Base-by-base conservation (phyloP, 2,888 invertebrate species). In the Epirrhoe tristata region DNA sequence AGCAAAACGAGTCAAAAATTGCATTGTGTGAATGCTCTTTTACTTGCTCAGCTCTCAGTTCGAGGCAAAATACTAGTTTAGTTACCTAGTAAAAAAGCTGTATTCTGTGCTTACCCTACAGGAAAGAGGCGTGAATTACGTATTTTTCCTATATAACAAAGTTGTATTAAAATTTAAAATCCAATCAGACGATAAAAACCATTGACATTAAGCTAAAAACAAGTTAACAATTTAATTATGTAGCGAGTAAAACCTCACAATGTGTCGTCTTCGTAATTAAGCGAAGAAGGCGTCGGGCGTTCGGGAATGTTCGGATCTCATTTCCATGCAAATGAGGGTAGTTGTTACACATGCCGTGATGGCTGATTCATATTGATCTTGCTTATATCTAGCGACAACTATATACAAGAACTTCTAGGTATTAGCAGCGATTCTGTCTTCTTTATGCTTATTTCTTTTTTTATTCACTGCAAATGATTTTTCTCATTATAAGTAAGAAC, bases 241-340 rank as follows among this genome's bases (percentile, higher is more conserved):
- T 56, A 66, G 60, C 73, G 67, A 74, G 77, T 76, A 79, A 83
- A 81, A 81, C 83, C 79, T 82, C 81, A 81, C 79, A 81, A 81
- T 85, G 81, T 86, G 86, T 86, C 86, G 82, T 85, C 83, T 80
- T 81, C 81, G 89, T 91, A 92, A 91, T 92, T 92, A 92, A 91
- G 87, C 83, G 83, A 87, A 89, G 88, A 88, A 90, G 89, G 90
- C 89, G 89, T 84, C 85, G 83, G 84, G 88, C 83, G 48, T 81
- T 77, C 81, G 84, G 85, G 12, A 43, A 43, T 89, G 90, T 89
- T 89, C 91, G 81, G 85, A 87, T 86, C 91, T 93, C 90, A 91
- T 93, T 91, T 93, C 89, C 91, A 93, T 93, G 93, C 88, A 93
- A 93, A 93, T 93, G 90, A 91, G 89, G 83, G 82, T 82, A 84